These are phyloP conservation scores for Neosalanx taihuensis DNA, from an alignment of 2,797 vertebrate species.

Conservation along the genomic window DNA sequence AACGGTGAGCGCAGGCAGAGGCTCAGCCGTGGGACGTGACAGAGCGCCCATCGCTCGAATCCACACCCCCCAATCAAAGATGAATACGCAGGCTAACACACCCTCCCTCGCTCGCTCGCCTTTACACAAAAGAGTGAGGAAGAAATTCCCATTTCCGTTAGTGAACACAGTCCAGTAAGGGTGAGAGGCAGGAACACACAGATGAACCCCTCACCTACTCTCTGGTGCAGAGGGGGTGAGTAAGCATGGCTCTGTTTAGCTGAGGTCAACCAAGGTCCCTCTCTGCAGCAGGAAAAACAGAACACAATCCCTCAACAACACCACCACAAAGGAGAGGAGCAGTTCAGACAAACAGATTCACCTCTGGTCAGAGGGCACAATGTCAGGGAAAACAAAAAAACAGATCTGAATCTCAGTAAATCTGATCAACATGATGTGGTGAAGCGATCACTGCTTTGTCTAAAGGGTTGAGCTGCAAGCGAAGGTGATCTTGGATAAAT, in stretches of 20 bases:
- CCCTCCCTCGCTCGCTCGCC: too few relatives aligned
- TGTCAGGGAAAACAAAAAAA: too few relatives aligned
- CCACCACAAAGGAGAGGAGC: conserved; percentile 8
- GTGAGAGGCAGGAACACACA: neutral
- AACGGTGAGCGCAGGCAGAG: neutral
- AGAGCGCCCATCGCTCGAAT: neutral
- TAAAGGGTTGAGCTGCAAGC: conserved; percentile 5
- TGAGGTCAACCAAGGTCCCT: neutral
- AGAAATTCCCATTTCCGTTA: neutral
- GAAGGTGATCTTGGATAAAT: conserved; percentile 23
- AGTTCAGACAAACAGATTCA: neutral
- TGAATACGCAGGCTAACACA: neutral
- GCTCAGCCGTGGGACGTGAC: neutral
- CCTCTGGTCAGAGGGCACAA: conserved; percentile 16
- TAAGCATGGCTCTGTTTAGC: neutral
- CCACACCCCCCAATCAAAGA: neutral
- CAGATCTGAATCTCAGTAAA: too few relatives aligned
- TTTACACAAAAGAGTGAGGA: neutral
- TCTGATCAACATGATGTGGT: too few relatives aligned
- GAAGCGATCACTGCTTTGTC: neutral
- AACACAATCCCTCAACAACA: conserved; percentile 16
- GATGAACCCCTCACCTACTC: neutral
- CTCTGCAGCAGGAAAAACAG: neutral
- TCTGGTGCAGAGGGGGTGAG: neutral
- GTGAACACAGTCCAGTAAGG: too few relatives aligned